Evolutionary conservation across 2,888 invertebrate genomes (phyloP).

Genomic region (Conistra vaccinii): DNA sequence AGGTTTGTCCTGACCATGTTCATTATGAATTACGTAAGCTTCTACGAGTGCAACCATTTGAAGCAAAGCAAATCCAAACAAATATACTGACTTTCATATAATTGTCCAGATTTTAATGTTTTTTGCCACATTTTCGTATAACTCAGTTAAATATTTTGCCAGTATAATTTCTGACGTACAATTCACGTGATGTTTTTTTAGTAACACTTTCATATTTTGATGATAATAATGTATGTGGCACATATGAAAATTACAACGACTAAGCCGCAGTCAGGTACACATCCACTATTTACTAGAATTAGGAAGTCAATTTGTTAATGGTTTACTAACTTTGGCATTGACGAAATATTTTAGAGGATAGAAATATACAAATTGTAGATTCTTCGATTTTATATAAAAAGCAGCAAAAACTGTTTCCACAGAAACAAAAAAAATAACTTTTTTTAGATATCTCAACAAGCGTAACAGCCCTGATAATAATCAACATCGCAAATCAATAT

Average conservation of each 20-base stretch:
- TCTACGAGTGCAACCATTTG: slow-evolving; percentile 2
- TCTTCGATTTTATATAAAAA: no score
- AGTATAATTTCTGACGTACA: background rate
- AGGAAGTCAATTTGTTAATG: slow-evolving; percentile 14
- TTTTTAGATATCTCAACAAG: slow-evolving; percentile 18
- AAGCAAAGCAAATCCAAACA: background rate
- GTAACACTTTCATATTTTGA: slow-evolving; percentile 25
- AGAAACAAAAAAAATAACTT: background rate
- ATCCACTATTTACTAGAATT: slow-evolving; percentile 30
- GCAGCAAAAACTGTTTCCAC: no score
- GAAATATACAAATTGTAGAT: background rate
- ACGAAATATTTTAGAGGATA: background rate
- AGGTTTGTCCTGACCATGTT: slow-evolving; percentile 1
- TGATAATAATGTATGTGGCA: slow-evolving; percentile 5
- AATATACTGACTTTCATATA: background rate
- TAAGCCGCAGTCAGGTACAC: slow-evolving; percentile 39
- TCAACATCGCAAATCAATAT: slow-evolving; percentile 62
- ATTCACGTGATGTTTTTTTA: slow-evolving; percentile 23
- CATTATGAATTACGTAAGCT: slow-evolving; percentile 2
- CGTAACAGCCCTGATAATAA: slow-evolving; percentile 42
- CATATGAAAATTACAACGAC: slow-evolving; percentile 48
- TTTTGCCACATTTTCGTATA: background rate
- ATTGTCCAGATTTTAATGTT: background rate
- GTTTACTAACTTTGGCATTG: background rate
- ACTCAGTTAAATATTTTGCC: background rate